A percentile compares a stretch with the other conserved stretches of the same genome.
Conservation (phyloP, 2,888 invertebrate species). For the Nomada hirtipes region DNA sequence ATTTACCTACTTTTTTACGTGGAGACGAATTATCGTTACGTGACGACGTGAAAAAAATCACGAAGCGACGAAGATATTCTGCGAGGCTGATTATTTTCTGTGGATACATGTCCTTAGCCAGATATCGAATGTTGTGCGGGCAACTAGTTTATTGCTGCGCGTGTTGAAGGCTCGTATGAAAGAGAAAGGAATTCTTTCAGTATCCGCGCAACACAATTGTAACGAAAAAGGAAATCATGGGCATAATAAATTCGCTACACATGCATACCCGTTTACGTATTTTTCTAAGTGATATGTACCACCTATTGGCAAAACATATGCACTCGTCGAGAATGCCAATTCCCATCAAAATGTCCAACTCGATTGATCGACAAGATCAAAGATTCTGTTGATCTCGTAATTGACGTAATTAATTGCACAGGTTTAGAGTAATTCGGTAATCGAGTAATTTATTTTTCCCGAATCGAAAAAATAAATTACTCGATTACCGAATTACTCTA, state of each 20-base stretch:
- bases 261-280: background rate
- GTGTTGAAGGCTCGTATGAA: conserved; percentile 47
- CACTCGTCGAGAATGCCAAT: background rate
- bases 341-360: background rate
- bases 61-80: conserved; percentile 16
- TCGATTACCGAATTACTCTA: background rate
- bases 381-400: too few species aligned
- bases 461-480: background rate
- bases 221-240: conserved; percentile 27
- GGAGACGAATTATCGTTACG: background rate
- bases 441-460: too few species aligned
- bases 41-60: background rate
- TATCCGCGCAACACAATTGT: conserved; percentile 12
- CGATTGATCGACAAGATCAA: background rate
- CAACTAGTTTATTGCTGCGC: conserved; percentile 44
- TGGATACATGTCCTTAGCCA: conserved; percentile 34
- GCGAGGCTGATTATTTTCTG: conserved; percentile 25
- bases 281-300: background rate
- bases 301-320: background rate
- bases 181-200: conserved; percentile 59
- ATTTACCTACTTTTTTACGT: background rate
- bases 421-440: too few species aligned
- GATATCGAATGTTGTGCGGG: conserved; percentile 32
- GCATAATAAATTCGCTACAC: background rate
- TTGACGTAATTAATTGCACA: too few species aligned